phyloP scores from a whole-genome alignment of 1,140 invertebrate genomes.

The Trichomalopsis sarcophagae region DNA sequence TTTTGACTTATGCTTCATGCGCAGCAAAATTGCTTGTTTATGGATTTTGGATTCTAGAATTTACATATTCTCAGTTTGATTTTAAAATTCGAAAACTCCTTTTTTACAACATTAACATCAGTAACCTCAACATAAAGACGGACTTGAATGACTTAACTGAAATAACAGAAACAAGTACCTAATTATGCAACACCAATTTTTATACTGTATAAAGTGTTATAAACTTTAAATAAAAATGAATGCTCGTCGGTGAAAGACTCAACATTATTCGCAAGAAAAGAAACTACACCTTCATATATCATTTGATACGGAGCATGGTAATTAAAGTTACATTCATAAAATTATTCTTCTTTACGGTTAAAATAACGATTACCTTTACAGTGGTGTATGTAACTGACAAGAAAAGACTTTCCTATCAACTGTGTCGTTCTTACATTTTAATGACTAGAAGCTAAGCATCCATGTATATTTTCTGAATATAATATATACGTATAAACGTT shows the following conservation, averaged over 20 bases:
- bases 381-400: neutral
- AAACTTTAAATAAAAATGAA: neutral
- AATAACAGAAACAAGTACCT: slow-evolving; percentile 1
- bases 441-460: slow-evolving; percentile 22
- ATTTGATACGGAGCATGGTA: neutral
- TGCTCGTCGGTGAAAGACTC: neutral
- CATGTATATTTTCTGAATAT: slow-evolving; percentile 12
- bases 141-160: neutral
- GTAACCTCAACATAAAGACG: neutral
- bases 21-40: neutral
- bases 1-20: slow-evolving; percentile 1
- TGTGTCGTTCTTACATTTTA: neutral
- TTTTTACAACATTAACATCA: neutral
- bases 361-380: slow-evolving; percentile 11
- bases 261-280: neutral
- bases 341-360: neutral
- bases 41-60: neutral
- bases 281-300: neutral
- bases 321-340: neutral
- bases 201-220: neutral
- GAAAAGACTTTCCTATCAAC: neutral
- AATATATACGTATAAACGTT: slow-evolving; percentile 32
- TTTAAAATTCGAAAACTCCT: neutral
- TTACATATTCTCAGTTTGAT: neutral
- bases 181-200: neutral